Base-by-base conservation (phyloP, 1,140 invertebrate species). In the Lepidurus arcticus region DNA sequence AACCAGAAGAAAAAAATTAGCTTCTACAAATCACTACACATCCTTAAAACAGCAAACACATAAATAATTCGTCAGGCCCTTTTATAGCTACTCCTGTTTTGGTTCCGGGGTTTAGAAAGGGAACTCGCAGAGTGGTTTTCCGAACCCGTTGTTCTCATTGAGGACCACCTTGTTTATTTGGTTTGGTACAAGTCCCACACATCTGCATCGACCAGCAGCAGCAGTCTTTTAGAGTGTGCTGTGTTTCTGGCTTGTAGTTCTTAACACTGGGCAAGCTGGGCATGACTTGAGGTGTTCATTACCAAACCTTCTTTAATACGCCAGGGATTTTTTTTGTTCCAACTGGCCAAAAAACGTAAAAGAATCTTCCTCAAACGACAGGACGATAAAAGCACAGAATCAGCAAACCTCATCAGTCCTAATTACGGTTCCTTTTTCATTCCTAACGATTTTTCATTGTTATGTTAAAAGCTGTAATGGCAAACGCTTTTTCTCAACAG, bases 131-230 rank as follows among this genome's bases (percentile, higher is more conserved):
- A 65, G 53, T 65, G 53, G 53, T 65, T 65, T 65, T 65, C 13
- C 53, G 8, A 65, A 65, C 53, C 53, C 53, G 45, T 65, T 65
- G 53, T 65, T 65, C 53, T 65, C 53, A 65, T n/a, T 65, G 53
- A 65, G 53, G 53, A 65, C 53, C 53, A 65, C 53, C 13, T 65
- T 65, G 53, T 65, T 65, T 65, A 65, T 65, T 65, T 65, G 53
- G 53, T 65, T 65, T 65, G 53, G 53, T 65, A 7, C 53, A 65
- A 65, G 53, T 65, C n/a, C 53, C 53, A 65, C 34, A 34, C 53
- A 65, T 65, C 53, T 65, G 53, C 53, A 65, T 16, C 53, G 13
- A 34, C 53, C 21, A 65, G 53, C 53, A 65, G 21, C 53, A 65
- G 34, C 34, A 34, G 34, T 34, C 34, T 34, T 34, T 34, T 34